A percentile compares a stretch with the other conserved stretches of the same genome.
Evolutionary conservation across 2,113 vertebrate genomes (phyloP).

Genomic region (Scomber scombrus): DNA sequence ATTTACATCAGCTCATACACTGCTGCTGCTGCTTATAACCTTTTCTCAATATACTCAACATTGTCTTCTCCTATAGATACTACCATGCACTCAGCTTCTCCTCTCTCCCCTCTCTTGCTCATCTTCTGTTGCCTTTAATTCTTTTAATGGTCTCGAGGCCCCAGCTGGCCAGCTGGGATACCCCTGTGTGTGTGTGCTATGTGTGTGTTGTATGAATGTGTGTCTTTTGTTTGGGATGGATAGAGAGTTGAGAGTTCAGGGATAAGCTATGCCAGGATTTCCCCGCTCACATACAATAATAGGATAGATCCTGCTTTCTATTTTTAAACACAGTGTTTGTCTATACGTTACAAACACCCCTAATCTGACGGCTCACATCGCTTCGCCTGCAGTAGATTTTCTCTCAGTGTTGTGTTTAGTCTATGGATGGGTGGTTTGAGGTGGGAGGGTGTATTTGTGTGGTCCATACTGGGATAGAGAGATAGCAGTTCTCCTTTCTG

Average conservation of each 20-base stretch:
- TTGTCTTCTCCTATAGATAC: conserved; percentile 40
- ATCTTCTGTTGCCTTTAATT: conserved; percentile 71
- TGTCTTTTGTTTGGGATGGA: conserved; percentile 53
- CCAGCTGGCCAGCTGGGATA: conserved; percentile 75
- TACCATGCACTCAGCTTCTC: conserved; percentile 27
- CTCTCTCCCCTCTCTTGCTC: conserved; percentile 29
- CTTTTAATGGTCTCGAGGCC: conserved; percentile 63
- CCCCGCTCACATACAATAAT: conserved; percentile 67
- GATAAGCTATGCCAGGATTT: conserved; percentile 63
- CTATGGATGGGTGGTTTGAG: conserved; percentile 38
- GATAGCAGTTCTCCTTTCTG: conserved; percentile 70
- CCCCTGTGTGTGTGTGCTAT: conserved; percentile 51
- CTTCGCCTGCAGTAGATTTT: conserved; percentile 56
- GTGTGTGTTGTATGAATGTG: conserved; percentile 32
- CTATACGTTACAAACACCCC: conserved; percentile 57
- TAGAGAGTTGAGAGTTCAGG: conserved; percentile 35
- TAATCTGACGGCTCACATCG: conserved; percentile 48
- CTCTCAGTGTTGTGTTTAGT: conserved; percentile 67
- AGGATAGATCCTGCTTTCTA: conserved; percentile 69
- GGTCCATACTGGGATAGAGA: conserved; percentile 70
- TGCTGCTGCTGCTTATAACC: conserved; percentile 21
- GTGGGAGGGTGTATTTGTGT: conserved; percentile 58
- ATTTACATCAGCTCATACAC: conserved; percentile 17
- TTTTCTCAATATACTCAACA: conserved; percentile 8
- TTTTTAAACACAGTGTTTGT: conserved; percentile 74